Evolutionary conservation across 37 sponge, comb jelly and placozoan species (phyloP), one percentile per base, ranked within the genome.

Genomic region (Hexactinellida sp.): DNA sequence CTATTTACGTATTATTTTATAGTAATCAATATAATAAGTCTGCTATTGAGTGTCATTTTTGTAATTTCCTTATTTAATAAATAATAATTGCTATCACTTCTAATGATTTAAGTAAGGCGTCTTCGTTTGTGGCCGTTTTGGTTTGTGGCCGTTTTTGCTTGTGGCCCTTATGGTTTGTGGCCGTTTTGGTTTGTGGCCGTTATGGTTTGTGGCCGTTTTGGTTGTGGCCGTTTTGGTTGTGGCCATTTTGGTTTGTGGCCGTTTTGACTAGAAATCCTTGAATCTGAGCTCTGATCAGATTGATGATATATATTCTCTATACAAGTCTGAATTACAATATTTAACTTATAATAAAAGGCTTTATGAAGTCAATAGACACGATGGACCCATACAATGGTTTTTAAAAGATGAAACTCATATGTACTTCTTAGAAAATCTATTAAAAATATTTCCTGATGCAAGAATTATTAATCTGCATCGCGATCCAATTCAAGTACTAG

Each of bases 1-100:
- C 76, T 63, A 63, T 63, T 63, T 63, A 63, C 76, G 76, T 63
- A 63, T 63, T 63, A 63, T 63, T 63, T n/a, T 63, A 63, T 63
- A 63, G 3, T 63, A 63, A 63, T 63, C 76, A 63, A 63, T 63
- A 63, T n/a, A 63, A 63, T 63, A 63, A 63, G 76, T 63, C 76
- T 63, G 76, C 76, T 63, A 63, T 63, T 63, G 34, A 63, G 76
- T 63, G 25, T 63, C 76, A 63, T 63, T 63, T 13, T 13, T 63
- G 76, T 63, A 7, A 63, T 63, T 28, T 63, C 76, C 76, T 63
- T 63, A 63, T 63, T 32, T 63, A 63, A 63, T 63, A 63, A 10
- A 63, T 63, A 63, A 63, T 63, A 28, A 63, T 41, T 13, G 13
- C 5, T 16, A 16, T 63, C 76, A 63, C 76, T 63, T 63, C 34